Percentiles rank a stretch among this genome's conserved stretches.
Evolutionary conservation across 2,888 invertebrate species (phyloP).

Genomic region (Homarus gammarus): DNA sequence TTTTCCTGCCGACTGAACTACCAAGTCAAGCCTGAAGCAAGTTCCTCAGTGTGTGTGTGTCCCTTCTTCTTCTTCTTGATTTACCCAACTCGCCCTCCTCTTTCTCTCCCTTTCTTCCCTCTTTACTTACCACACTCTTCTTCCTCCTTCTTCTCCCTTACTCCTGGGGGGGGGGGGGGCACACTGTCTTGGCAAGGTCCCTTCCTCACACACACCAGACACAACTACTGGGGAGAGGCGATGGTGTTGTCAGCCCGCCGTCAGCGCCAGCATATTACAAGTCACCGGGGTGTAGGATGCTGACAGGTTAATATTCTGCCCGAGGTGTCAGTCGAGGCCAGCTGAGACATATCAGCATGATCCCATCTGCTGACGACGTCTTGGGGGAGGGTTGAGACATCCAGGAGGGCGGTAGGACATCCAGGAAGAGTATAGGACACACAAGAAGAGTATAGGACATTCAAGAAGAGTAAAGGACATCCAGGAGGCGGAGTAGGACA

Average conservation of each 20-base stretch:
- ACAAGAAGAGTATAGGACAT: too few relatives aligned
- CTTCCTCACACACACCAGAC: too few relatives aligned
- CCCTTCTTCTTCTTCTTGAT: not conserved
- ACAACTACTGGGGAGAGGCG: not conserved
- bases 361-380: too few relatives aligned
- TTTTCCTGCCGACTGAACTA: not conserved
- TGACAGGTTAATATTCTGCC: not conserved
- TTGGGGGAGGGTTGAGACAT: too few relatives aligned
- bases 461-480: too few relatives aligned
- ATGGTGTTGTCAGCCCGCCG: not conserved
- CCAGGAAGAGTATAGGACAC: too few relatives aligned
- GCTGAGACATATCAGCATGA: too few relatives aligned
- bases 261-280: not conserved
- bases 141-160: not conserved
- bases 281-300: not conserved
- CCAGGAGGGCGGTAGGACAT: too few relatives aligned
- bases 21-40: not conserved
- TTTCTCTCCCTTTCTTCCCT: not conserved
- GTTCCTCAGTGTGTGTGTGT: not conserved
- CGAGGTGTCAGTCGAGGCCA: not conserved
- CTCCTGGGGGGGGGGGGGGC: too few relatives aligned
- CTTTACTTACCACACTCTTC: not conserved
- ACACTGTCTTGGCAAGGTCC: too few relatives aligned
- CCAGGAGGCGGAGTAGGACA: too few relatives aligned
- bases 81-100: not conserved